Conservation (phyloP, 2,797 vertebrate species). For the Loris lydekkerianus region DNA sequence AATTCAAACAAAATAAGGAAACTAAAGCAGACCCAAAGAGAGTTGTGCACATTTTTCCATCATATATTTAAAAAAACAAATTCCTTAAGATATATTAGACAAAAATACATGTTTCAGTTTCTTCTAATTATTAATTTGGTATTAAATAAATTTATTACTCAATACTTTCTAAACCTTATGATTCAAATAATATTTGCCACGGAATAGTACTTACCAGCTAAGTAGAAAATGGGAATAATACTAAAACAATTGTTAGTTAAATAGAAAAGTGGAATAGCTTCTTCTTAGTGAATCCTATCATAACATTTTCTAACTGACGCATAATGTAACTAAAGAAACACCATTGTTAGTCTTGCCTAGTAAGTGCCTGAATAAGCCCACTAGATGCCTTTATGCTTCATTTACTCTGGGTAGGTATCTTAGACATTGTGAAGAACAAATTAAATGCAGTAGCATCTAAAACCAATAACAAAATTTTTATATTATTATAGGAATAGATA, state of each 20-base stretch:
- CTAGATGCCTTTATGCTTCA: background rate
- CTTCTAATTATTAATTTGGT: background rate
- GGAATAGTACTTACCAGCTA: background rate
- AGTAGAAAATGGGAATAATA: background rate
- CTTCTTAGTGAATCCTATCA: background rate
- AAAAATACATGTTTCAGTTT: constrained; percentile 3
- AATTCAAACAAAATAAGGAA: constrained; percentile 42
- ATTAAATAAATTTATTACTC: constrained; percentile 2
- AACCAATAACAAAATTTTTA: background rate
- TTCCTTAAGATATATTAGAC: background rate
- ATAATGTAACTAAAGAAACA: background rate
- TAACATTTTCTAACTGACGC: background rate
- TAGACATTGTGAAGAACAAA: background rate
- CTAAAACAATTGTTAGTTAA: background rate
- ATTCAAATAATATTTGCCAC: background rate
- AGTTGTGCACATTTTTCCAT: background rate
- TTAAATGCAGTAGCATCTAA: background rate
- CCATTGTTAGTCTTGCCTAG: background rate
- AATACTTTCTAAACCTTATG: background rate
- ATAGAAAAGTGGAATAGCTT: background rate
- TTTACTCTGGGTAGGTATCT: background rate
- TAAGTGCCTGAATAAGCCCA: background rate
- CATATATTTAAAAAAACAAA: background rate
- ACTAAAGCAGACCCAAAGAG: background rate
- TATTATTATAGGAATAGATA: background rate